Evolutionary conservation across 2,888 invertebrate genomes (phyloP), one percentile per base, ranked within the genome.

Genomic region (Rotaria macrura): DNA sequence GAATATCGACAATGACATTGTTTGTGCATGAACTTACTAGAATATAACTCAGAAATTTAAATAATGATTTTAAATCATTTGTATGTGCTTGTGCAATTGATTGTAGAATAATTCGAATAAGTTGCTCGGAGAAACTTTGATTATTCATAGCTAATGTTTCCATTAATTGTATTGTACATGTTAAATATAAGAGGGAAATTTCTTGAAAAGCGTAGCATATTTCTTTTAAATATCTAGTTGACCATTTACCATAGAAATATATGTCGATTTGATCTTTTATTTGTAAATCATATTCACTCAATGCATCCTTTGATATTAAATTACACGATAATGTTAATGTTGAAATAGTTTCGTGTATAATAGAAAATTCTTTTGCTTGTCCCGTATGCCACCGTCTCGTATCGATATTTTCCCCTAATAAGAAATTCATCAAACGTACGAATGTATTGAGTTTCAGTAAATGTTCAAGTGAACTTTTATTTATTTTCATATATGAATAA

Each of bases 341-440:
- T 10, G 92, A 91, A 86, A 92, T 88, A 17, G 90, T 89, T 72
- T 89, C 89, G 88, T 92, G 92, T 40, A 92, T 89, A 84, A 89
- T 89, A 9, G 90, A 90, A 88, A 92, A 91, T 85, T 92, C 92
- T 84, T 91, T 88, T 1, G 91, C 89, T 88, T 92, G 92, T 47
- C 90, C 88, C 49, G 91, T 89, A 86, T 90, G 90, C 92, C 92
- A 92, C 55, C 91, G 89, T 29, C 92, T 88, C 84, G 89, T 88
- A 10, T 89, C 87, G 5, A 88, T 87, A 54, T 84, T 84, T n/a
- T 84, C 84, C 7, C 84, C 84, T 47, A 84, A 47, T 17, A 84
- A 40, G 57, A 84, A 84, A 38, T 29, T 52, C 43, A 57, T 65
- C 29, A 84, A 29, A 38, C 49, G 47, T 38, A 20, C 14, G 38